Base-by-base conservation (phyloP, 2,888 invertebrate species). In the Drosophila barbarae region DNA sequence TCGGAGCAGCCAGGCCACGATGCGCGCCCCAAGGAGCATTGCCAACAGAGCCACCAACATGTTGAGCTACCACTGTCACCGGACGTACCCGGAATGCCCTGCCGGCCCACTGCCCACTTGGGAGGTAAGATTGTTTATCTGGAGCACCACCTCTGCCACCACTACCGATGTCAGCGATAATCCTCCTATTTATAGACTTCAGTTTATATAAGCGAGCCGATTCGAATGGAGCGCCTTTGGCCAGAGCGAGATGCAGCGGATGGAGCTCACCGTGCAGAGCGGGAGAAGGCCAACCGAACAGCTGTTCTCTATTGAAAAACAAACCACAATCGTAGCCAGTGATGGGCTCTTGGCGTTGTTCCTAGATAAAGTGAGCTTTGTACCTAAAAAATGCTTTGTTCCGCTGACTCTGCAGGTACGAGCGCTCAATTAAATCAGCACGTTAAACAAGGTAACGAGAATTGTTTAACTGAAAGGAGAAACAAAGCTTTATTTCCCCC, bases 21-120 rank as follows among this genome's bases (percentile, higher is more conserved):
- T 6, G 0, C 56, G 53, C 3, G 38, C 36, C 26, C 52, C 13
- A 46, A 69, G 9, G 23, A 55, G 12, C 9, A 66, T 35, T 18
- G 73, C 7, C 9, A 74, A 18, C 5, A 60, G 46, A 9, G 23
- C 51, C 28, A 81, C 0, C 36, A 76, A 28, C 53, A 69, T 68
- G 23, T 6, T 47, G 13, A 44, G 13, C 2, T 30, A 30, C 21
- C 44, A 35, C 36, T 50, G 50, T 18, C 18, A 28, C 21, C 21
- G n/a, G 9, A 12, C 7, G 53, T 3, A 12, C 39, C 13, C 8
- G 21, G 15, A 57, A 38, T 52, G 52, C n/a, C 26, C 23, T n/a
- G 23, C 8, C 41, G 8, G 39, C 39, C n/a, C n/a, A n/a, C n/a
- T n/a, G 28, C 13, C 41, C 30, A 41, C 42, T 32, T 15, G 12